Conservation (phyloP, 2,888 invertebrate genomes). For the Candidula unifasciata region DNA sequence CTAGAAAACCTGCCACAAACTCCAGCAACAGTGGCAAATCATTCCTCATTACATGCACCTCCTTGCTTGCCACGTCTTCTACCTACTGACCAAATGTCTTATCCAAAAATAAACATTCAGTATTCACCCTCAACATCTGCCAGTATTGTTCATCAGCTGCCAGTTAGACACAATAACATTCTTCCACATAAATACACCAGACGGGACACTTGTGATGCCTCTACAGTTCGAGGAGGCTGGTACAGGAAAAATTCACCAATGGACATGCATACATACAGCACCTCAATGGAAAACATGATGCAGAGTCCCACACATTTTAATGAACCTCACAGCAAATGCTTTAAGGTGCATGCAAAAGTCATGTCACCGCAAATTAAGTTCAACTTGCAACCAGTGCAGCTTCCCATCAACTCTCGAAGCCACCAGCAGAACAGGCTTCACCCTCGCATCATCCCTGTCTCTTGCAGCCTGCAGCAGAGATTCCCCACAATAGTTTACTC, state of each 20-base stretch:
- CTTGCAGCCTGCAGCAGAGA: conserved; percentile 33
- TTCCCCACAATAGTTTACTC: conserved; percentile 20
- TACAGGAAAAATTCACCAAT: conserved; percentile 40
- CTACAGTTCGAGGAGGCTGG: conserved; percentile 24
- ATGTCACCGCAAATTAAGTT: conserved; percentile 22
- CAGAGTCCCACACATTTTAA: conserved; percentile 6
- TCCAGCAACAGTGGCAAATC: not conserved
- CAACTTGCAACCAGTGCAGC: conserved; percentile 32
- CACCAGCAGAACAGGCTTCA: conserved; percentile 20
- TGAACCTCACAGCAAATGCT: conserved; percentile 27
- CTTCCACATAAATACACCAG: conserved; percentile 29
- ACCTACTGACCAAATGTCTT: conserved; percentile 21
- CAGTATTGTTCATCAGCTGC: conserved; percentile 26
- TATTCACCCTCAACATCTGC: conserved; percentile 23
- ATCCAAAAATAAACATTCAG: conserved; percentile 47
- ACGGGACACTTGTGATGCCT: not conserved
- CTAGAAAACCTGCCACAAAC: not conserved
- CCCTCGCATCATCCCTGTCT: conserved; percentile 32
- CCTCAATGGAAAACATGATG: conserved; percentile 29
- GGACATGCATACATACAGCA: conserved; percentile 44
- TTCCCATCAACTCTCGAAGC: conserved; percentile 26
- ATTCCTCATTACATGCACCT: not conserved
- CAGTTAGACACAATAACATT: not conserved
- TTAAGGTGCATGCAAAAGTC: conserved; percentile 32
- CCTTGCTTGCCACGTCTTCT: conserved; percentile 26